Percentiles rank a stretch among this genome's conserved stretches.
Evolutionary conservation across 2,888 invertebrate genomes (phyloP).

Genomic region (Branchinecta sandiegonensis): DNA sequence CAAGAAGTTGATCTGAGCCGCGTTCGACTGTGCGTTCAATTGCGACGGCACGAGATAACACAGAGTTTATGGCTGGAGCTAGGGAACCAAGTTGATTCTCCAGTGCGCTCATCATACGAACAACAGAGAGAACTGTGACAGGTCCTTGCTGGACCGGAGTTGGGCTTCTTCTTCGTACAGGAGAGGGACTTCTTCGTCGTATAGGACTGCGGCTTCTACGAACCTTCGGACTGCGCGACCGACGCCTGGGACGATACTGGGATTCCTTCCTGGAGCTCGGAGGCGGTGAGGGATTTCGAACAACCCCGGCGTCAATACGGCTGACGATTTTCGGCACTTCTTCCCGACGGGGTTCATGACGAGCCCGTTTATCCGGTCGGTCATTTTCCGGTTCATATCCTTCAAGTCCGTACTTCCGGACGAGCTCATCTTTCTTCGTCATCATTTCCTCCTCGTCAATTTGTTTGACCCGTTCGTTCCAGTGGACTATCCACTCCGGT

Average conservation of each 20-base stretch:
- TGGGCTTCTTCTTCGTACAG: slow-evolving; percentile 1
- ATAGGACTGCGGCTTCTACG: slow-evolving; percentile 33
- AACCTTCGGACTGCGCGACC: too few species aligned
- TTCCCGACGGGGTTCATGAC: slow-evolving; percentile 25
- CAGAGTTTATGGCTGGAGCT: slow-evolving; percentile 59
- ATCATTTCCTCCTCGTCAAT: slow-evolving; percentile 54
- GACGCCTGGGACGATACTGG: too few species aligned
- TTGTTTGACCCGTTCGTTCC: slow-evolving; percentile 67
- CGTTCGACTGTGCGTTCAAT: slow-evolving; percentile 43
- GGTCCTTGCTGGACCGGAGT: neutral
- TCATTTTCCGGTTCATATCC: slow-evolving; percentile 32
- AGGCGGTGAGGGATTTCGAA: slow-evolving; percentile 26
- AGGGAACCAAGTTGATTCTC: slow-evolving; percentile 71
- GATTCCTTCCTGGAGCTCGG: slow-evolving; percentile 27
- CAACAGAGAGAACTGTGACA: slow-evolving; percentile 41
- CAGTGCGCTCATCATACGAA: slow-evolving; percentile 60
- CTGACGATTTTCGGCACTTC: slow-evolving; percentile 27
- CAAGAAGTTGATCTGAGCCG: slow-evolving; percentile 49
- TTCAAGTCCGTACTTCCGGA: slow-evolving; percentile 43
- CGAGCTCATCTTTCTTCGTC: slow-evolving; percentile 50
- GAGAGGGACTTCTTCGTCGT: slow-evolving; percentile 36
- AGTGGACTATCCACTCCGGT: slow-evolving; percentile 72
- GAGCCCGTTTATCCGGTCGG: too few species aligned
- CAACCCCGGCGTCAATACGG: too few species aligned
- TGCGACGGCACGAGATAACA: slow-evolving; percentile 59